Percentiles rank a stretch among this genome's conserved stretches.
Conservation (phyloP, 2,797 vertebrate genomes). For the Toxotes lorentzi region DNA sequence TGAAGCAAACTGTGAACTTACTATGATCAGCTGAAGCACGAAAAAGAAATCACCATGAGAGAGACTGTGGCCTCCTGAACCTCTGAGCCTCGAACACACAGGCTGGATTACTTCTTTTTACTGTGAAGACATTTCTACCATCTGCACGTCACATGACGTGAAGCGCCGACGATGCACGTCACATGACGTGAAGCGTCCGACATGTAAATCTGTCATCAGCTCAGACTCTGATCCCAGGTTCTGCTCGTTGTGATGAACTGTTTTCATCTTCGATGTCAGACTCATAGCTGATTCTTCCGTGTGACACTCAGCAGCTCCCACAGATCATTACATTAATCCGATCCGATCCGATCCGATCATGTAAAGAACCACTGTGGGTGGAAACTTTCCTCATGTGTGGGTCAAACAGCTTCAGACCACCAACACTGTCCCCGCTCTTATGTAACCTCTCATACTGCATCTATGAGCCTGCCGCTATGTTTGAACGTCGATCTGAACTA, state of each 20-base stretch:
- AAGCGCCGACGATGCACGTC: not conserved
- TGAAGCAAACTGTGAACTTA: no score
- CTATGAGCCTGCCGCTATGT: not conserved
- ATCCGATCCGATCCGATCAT: slow-evolving; percentile 19
- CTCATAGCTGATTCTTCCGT: not conserved
- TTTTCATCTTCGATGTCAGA: not conserved
- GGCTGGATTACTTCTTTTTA: not conserved
- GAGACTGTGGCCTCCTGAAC: not conserved
- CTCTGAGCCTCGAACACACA: not conserved
- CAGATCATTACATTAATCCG: not conserved
- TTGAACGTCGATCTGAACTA: not conserved
- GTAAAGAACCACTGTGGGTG: slow-evolving; percentile 28
- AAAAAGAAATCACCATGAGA: no score
- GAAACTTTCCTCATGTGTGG: slow-evolving; percentile 50
- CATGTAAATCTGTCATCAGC: not conserved
- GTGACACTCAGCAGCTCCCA: not conserved
- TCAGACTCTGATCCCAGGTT: not conserved
- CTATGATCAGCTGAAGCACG: no score
- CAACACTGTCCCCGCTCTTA: slow-evolving; percentile 36
- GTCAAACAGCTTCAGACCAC: slow-evolving; percentile 62
- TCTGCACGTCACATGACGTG: not conserved
- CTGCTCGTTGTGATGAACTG: slow-evolving; percentile 2
- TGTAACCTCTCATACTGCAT: slow-evolving; percentile 35
- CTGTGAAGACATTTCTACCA: not conserved
- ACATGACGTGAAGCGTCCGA: not conserved